phyloP scores from a whole-genome alignment of 2,113 vertebrate genomes.

The Rhombomys opimus region DNA sequence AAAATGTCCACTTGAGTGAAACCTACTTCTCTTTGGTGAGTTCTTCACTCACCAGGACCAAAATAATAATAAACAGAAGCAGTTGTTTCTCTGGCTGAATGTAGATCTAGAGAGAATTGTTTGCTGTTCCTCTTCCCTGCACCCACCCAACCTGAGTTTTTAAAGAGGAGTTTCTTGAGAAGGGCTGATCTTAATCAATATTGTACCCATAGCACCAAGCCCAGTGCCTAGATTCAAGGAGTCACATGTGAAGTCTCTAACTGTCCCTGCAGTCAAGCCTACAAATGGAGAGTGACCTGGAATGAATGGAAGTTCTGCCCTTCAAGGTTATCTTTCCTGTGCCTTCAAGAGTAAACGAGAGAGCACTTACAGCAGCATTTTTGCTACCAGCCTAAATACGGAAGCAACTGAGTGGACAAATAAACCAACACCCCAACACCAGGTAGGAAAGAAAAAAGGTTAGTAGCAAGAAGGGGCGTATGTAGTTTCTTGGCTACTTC shows the following conservation, averaged over 20 bases:
- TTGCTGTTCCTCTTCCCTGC: not conserved
- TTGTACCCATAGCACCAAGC: not conserved
- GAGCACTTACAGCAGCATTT: not conserved
- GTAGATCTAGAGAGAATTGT: not conserved
- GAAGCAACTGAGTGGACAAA: not conserved
- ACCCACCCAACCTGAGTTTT: not conserved
- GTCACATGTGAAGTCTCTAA: not conserved
- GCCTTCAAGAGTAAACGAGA: not conserved
- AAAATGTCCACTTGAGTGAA: not conserved
- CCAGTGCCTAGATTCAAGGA: not conserved
- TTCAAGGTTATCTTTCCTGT: not conserved
- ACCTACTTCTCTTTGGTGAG: not conserved
- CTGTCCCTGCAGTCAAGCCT: too few relatives aligned
- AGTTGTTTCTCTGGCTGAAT: not conserved
- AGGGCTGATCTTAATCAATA: not conserved
- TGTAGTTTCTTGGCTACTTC: too few relatives aligned
- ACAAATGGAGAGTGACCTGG: not conserved
- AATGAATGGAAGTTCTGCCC: not conserved
- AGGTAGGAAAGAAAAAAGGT: too few relatives aligned
- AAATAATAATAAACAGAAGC: constrained; percentile 45
- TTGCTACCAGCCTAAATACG: not conserved
- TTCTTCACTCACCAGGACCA: not conserved
- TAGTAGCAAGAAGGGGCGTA: too few relatives aligned
- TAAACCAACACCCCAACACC: not conserved
- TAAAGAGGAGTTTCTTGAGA: not conserved